Base-by-base conservation (phyloP, 2,113 vertebrate species). In the Brevimyrus niger region DNA sequence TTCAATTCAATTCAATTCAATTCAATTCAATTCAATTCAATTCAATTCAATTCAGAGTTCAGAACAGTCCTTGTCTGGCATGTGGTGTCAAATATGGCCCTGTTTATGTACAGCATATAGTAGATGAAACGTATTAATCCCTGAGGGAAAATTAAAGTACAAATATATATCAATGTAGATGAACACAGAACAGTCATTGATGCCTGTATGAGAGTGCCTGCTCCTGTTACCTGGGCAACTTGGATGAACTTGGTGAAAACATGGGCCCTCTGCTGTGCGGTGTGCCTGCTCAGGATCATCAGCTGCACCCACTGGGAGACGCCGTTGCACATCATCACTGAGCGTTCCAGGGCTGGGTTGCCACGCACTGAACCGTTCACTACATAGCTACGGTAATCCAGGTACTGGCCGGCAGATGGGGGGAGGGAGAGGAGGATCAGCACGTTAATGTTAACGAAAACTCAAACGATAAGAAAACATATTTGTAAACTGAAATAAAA, bases 291-390 rank as follows among this genome's bases (percentile, higher is more conserved):
- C 86, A 98, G 96, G 92, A 98, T 97, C 97, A 98, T 98, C 89
- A 98, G 95, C 93, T 98, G 97, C 69, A 98, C 97, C 97, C 97
- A 98, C 92, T 98, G 97, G 15, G 97, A 98, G 61, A 98, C 96
- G 0, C 97, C 97, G 31, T 98, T 98, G 87, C 97, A 98, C 93
- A 98, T 95, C 90, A 97, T 95, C 13, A 98, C 97, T 0, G 97
- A 97, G 0, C 96, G 95, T 91, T 98, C 97, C 93, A 98, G 95
- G 0, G 96, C 94, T 0, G 96, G 96, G 92, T 96, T 97, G 89
- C 96, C 96, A 53, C 94, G 91, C 92, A 98, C 97, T 0, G 97
- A 97, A 31, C 96, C 96, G 0, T 95, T 95, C 82, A 97, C 94
- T 88, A 97, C 97, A 23, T 98, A 98, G 93, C 95, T 96, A 82